These are phyloP conservation scores for Astropecten irregularis DNA, from an alignment of 53 echinoderm and acorn worm genomes.

Conservation along the genomic window DNA sequence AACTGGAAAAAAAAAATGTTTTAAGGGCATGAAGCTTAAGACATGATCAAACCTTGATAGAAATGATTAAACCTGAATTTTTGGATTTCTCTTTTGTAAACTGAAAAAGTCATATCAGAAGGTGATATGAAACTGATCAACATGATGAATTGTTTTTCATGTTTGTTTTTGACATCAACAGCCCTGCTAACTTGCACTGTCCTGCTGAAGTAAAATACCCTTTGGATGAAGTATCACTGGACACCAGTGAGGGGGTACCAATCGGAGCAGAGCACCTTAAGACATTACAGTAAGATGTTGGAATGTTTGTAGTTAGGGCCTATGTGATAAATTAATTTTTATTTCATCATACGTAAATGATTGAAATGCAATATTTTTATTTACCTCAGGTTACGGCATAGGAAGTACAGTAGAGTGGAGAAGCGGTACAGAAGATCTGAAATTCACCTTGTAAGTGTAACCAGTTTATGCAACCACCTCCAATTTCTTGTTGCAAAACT, in stretches of 20 bases:
- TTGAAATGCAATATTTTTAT: too few species aligned
- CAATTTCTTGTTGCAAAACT: too few species aligned
- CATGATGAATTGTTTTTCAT: background rate
- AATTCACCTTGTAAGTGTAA: conserved; percentile 2
- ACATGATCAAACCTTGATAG: too few species aligned
- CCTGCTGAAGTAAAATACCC: conserved; percentile 41
- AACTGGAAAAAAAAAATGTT: too few species aligned
- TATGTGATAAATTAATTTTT: background rate
- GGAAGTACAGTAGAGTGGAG: conserved; percentile 2
- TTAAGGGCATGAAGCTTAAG: too few species aligned
- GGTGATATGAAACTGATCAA: background rate
- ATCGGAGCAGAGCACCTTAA: conserved; percentile 61
- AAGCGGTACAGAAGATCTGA: conserved; percentile 16
- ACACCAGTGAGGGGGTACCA: conserved; percentile 56
- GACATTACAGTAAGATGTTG: conserved; percentile 65
- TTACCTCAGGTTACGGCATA: conserved; percentile 16
- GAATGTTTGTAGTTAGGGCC: background rate
- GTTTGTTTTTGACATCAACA: background rate
- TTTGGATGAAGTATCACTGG: conserved; percentile 25
- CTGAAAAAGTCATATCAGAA: too few species aligned
- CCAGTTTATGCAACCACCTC: too few species aligned
- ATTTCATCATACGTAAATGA: too few species aligned
- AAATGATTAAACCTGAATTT: too few species aligned
- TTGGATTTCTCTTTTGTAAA: too few species aligned
- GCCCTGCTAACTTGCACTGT: conserved; percentile 21